A percentile compares a stretch with the other conserved stretches of the same genome.
Evolutionary conservation across 2,888 invertebrate species (phyloP).

Genomic region (Lithodes maja): DNA sequence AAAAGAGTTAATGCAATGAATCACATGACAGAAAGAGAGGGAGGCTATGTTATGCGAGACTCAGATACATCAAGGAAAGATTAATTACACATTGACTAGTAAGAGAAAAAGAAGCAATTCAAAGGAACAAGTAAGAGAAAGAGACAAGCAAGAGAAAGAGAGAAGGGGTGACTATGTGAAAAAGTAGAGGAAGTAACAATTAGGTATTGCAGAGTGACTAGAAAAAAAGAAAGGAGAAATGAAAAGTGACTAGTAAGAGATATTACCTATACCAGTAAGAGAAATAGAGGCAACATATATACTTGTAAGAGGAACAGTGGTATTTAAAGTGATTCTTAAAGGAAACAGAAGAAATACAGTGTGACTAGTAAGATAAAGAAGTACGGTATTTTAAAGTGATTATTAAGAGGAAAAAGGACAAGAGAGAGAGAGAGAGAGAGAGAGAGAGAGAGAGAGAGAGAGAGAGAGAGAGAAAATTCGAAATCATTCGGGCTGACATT

Average conservation of each 20-base stretch:
- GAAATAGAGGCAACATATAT: no score
- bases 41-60: no score
- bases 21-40: no score
- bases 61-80: not conserved
- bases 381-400: not conserved
- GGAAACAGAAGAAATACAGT: not conserved
- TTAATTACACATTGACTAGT: not conserved
- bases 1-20: no score
- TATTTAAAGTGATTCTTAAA: not conserved
- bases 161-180: not conserved
- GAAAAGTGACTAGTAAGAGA: not conserved
- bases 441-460: conserved; percentile 1
- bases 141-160: not conserved
- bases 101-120: not conserved
- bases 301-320: no score
- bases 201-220: not conserved
- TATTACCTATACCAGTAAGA: no score
- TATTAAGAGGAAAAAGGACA: not conserved
- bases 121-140: not conserved
- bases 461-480: not conserved
- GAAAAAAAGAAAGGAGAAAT: not conserved
- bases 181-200: not conserved
- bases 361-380: not conserved
- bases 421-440: not conserved
- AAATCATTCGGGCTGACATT: no score